Percentiles rank a stretch among this genome's conserved stretches.
These are phyloP conservation scores for Epicampocera succincta DNA, from an alignment of 2,888 invertebrate genomes.

Conservation along the genomic window DNA sequence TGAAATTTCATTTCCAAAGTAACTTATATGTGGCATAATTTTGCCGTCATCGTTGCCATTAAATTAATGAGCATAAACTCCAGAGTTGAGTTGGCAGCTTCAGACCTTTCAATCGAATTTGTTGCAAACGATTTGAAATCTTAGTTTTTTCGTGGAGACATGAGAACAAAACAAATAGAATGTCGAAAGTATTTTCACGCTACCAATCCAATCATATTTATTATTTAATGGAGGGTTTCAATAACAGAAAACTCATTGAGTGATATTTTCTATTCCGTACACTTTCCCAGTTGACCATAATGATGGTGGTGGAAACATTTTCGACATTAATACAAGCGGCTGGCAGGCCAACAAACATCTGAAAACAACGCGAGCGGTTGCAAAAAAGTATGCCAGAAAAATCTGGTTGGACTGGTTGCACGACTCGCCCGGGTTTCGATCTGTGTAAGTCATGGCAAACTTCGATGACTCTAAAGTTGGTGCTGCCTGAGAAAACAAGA, in stretches of 20 bases:
- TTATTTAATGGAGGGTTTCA: conserved; percentile 11
- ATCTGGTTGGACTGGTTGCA: too few species aligned
- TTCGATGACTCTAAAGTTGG: too few species aligned
- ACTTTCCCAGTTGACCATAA: neutral
- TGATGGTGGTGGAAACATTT: too few species aligned
- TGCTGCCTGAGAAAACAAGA: too few species aligned
- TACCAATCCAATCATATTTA: conserved; percentile 47
- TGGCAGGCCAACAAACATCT: too few species aligned
- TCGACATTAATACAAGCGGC: too few species aligned
- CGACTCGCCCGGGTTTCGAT: too few species aligned
- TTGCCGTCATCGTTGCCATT: conserved; percentile 19
- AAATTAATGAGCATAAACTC: neutral
- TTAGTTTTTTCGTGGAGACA: too few species aligned
- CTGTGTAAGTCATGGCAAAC: too few species aligned
- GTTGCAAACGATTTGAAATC: conserved; percentile 19
- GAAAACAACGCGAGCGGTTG: too few species aligned
- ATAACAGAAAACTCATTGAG: conserved; percentile 19
- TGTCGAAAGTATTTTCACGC: conserved; percentile 23
- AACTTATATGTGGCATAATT: conserved; percentile 6
- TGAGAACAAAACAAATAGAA: conserved; percentile 15
- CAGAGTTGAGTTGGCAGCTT: conserved; percentile 30
- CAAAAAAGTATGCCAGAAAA: too few species aligned
- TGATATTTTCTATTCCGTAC: neutral
- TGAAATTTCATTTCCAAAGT: neutral
- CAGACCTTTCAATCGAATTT: neutral